Evolutionary conservation across 2,888 invertebrate species (phyloP).

Genomic region (Holacanthella duospinosa): DNA sequence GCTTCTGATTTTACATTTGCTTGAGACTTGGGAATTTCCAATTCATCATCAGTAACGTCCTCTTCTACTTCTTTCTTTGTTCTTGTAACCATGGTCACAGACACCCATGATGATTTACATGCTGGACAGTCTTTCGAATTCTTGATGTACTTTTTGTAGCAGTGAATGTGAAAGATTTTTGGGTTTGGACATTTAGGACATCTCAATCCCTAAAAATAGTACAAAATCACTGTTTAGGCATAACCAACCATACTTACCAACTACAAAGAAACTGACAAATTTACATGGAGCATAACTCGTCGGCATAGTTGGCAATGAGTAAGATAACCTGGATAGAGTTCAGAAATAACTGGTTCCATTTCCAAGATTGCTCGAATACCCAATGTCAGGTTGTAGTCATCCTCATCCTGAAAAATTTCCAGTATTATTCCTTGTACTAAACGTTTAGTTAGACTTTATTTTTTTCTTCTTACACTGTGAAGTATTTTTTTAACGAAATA

Average conservation of each 20-base stretch:
- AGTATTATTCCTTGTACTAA: too few species aligned
- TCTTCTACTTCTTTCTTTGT: too few species aligned
- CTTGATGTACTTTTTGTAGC: not conserved
- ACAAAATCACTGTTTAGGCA: too few species aligned
- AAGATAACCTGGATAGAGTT: not conserved
- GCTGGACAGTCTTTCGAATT: not conserved
- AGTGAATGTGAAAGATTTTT: not conserved
- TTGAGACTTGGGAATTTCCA: too few species aligned
- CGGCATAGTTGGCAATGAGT: not conserved
- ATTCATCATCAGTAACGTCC: too few species aligned
- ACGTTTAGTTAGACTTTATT: too few species aligned
- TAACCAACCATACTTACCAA: not conserved
- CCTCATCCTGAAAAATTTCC: not conserved
- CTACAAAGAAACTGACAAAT: not conserved
- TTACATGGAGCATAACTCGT: not conserved
- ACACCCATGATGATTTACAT: too few species aligned
- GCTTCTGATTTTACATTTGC: too few species aligned
- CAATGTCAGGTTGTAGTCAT: not conserved
- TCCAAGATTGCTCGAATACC: constrained; percentile 1
- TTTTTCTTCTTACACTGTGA: not conserved
- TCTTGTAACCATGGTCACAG: too few species aligned
- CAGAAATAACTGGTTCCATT: not conserved
- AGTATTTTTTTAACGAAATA: not conserved
- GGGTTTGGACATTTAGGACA: not conserved
- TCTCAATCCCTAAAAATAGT: not conserved